Percentiles rank a stretch among this genome's conserved stretches.
Conservation (phyloP, 2,888 invertebrate genomes). For the Acleris cristana region DNA sequence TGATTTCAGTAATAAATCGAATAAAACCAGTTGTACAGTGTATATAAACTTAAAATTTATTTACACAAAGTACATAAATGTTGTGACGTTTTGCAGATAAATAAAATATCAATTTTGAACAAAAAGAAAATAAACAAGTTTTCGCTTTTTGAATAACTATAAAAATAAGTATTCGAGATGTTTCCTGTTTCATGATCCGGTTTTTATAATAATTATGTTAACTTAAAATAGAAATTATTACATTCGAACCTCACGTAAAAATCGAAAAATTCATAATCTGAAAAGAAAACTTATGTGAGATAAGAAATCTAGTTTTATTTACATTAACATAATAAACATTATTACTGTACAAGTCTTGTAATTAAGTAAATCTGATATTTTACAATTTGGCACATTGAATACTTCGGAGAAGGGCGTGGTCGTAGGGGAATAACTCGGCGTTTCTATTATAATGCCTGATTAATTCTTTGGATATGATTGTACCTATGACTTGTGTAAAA, state of each 20-base stretch:
- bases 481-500: slow-evolving; percentile 19
- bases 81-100: slow-evolving; percentile 75
- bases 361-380: slow-evolving; percentile 54
- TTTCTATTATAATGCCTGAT: slow-evolving; percentile 48
- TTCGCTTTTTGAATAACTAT: slow-evolving; percentile 47
- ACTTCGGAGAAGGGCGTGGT: slow-evolving; percentile 42
- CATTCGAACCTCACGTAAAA: slow-evolving; percentile 32
- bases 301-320: slow-evolving; percentile 31
- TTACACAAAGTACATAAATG: slow-evolving; percentile 78
- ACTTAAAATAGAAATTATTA: slow-evolving; percentile 31
- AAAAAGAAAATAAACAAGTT: slow-evolving; percentile 44
- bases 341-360: slow-evolving; percentile 45
- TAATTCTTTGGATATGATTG: slow-evolving; percentile 60
- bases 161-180: slow-evolving; percentile 37
- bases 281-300: slow-evolving; percentile 30
- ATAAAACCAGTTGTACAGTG: slow-evolving; percentile 59
- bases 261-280: slow-evolving; percentile 7
- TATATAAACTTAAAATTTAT: slow-evolving; percentile 82
- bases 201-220: slow-evolving; percentile 34
- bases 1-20: not conserved
- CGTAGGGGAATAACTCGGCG: slow-evolving; percentile 40
- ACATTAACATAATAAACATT: slow-evolving; percentile 41
- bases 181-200: slow-evolving; percentile 30
- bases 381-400: slow-evolving; percentile 73
- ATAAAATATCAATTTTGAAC: slow-evolving; percentile 57